phyloP scores from a whole-genome alignment of 2,797 vertebrate species.

The Pipistrellus kuhlii region DNA sequence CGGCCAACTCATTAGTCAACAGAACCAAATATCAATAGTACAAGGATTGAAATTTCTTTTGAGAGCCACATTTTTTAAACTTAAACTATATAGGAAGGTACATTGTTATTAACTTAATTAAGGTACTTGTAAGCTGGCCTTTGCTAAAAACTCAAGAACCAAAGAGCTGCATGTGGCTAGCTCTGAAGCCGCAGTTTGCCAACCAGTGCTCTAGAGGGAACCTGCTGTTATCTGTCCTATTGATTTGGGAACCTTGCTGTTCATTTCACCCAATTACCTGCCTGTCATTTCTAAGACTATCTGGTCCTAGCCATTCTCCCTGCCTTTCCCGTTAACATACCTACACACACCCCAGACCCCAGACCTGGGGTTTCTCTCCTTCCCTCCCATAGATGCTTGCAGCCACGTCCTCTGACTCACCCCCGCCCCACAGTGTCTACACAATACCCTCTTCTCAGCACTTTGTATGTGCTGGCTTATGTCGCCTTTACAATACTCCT shows the following conservation, averaged over 20 bases:
- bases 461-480: background rate
- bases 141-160: no score
- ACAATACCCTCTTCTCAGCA: no score
- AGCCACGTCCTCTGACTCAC: background rate
- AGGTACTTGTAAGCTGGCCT: no score
- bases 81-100: no score
- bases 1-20: no score
- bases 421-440: no score
- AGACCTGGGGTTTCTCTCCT: rapidly evolving
- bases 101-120: no score
- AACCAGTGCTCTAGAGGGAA: background rate
- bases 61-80: no score
- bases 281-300: background rate
- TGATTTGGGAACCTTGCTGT: background rate
- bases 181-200: no score
- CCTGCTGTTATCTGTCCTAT: background rate
- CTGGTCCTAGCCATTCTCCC: background rate
- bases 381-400: background rate
- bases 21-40: no score
- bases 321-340: rapidly evolving
- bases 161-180: no score
- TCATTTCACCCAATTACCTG: background rate
- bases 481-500: background rate
- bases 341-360: background rate
- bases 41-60: no score